A percentile compares a stretch with the other conserved stretches of the same genome.
These are phyloP conservation scores for Synanthedon vespiformis DNA, from an alignment of 2,888 invertebrate genomes.

Conservation along the genomic window DNA sequence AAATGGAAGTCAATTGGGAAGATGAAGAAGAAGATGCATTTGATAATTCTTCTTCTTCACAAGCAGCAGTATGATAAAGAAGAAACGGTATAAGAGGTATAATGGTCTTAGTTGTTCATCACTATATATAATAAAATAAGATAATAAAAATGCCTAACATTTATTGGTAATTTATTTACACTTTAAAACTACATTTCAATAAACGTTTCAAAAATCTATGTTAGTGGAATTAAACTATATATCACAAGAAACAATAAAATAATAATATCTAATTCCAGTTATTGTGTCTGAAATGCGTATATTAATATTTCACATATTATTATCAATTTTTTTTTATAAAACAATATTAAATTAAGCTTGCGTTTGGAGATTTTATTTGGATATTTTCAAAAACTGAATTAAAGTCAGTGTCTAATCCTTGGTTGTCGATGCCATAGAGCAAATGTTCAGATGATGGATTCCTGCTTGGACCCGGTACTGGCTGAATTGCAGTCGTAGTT, in stretches of 20 bases:
- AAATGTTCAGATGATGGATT: slow-evolving; percentile 58
- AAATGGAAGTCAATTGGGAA: slow-evolving; percentile 94
- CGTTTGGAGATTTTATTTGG: slow-evolving; percentile 62
- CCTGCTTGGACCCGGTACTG: slow-evolving; percentile 54
- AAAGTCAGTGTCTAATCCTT: slow-evolving; percentile 72
- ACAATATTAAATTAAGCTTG: slow-evolving; percentile 42
- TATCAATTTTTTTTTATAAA: no score
- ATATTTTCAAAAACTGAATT: slow-evolving; percentile 73
- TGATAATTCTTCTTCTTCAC: slow-evolving; percentile 51
- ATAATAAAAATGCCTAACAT: no score
- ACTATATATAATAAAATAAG: neutral
- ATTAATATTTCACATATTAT: no score
- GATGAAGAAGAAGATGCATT: slow-evolving; percentile 82
- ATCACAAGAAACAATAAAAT: no score
- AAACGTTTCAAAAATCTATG: no score
- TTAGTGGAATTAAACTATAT: no score
- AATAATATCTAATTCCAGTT: no score
- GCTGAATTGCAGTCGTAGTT: slow-evolving; percentile 36
- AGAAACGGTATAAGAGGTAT: slow-evolving; percentile 13
- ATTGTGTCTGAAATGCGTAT: no score
- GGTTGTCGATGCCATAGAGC: slow-evolving; percentile 69
- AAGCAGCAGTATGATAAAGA: slow-evolving; percentile 33
- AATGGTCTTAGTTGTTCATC: neutral
- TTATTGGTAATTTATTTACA: no score
- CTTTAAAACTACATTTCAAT: no score